Base-by-base conservation (phyloP, 2,888 invertebrate genomes). In the Harpalus rubripes region DNA sequence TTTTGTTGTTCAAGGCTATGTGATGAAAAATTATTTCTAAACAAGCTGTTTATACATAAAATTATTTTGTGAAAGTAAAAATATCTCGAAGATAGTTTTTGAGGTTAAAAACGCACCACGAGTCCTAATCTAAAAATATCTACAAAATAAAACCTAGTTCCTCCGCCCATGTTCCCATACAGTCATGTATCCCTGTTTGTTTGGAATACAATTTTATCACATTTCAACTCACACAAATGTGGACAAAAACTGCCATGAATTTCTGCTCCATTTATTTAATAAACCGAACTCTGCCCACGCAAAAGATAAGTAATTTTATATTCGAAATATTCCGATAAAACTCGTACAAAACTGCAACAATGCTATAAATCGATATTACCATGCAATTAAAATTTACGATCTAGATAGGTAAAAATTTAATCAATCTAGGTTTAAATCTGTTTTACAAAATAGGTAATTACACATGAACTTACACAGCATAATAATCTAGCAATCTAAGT, bases 141-240 rank as follows among this genome's bases (percentile, higher is more conserved):
- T 18, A 63, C 63, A 80, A 80, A 59, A 80, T 41, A 80, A 59
- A 80, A 44, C 80, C 61, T 59, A 80, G 41, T 61, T 32, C 61
- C 59, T 32, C 65, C 72, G 82, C 72, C 58, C 56, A 72, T 82
- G 58, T 44, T 12, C 56, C 32, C 68, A 68, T 56, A 81, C 32
- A 32, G 81, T 81, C 41, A 63, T 61, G 65, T 81, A 81, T 81
- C 61, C 63, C 39, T 63, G 80, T 63, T 39, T 22, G 81, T 68
- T 58, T 82, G 82, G 52, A 44, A 72, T 58, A 81, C 58, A 68
- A 32, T 63, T 56, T 68, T 81, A 58, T 82, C 58, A 72, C 82
- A 82, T 56, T 68, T 63, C 32, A 81, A 81, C 72, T 72, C 44
- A n/a, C 26, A 65, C 15, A 65, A 63, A 68, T 44, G 44, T 22